Conservation (phyloP, 2,888 invertebrate genomes). For the Dinocampus coccinellae region DNA sequence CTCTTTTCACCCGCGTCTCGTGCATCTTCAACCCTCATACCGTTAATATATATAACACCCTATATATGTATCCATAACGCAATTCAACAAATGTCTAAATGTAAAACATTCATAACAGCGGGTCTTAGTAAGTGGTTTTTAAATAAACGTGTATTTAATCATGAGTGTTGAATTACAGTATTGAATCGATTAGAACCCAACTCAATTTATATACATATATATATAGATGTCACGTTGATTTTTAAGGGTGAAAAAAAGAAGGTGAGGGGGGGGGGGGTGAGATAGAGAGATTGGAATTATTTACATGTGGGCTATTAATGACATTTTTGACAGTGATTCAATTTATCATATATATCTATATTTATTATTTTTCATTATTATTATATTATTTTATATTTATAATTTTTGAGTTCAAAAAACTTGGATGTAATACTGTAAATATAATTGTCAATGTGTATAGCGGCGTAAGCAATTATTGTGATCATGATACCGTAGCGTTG, state of each 20-base stretch:
- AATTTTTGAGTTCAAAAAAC: neutral
- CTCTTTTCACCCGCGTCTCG: slow-evolving; percentile 50
- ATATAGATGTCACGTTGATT: slow-evolving; percentile 17
- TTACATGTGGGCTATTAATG: slow-evolving; percentile 43
- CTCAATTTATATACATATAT: slow-evolving; percentile 27
- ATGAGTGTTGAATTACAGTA: slow-evolving; percentile 57
- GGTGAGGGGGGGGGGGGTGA: too few relatives aligned
- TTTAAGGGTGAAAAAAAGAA: too few relatives aligned
- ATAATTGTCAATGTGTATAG: neutral
- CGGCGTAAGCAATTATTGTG: neutral
- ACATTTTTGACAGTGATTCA: neutral
- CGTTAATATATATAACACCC: neutral
- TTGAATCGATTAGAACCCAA: slow-evolving; percentile 2
- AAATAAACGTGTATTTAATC: slow-evolving; percentile 65
- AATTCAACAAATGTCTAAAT: slow-evolving; percentile 45
- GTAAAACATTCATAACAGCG: slow-evolving; percentile 60
- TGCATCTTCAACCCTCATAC: slow-evolving; percentile 47
- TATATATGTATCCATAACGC: slow-evolving; percentile 39
- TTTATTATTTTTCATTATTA: neutral
- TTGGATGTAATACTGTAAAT: neutral
- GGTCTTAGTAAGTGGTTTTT: slow-evolving; percentile 60
- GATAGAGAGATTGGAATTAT: slow-evolving; percentile 40
- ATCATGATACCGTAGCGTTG: neutral
- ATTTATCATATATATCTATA: neutral
- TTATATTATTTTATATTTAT: neutral